Conservation (phyloP, 2,113 vertebrate genomes). For the Collichthys lucidus region DNA sequence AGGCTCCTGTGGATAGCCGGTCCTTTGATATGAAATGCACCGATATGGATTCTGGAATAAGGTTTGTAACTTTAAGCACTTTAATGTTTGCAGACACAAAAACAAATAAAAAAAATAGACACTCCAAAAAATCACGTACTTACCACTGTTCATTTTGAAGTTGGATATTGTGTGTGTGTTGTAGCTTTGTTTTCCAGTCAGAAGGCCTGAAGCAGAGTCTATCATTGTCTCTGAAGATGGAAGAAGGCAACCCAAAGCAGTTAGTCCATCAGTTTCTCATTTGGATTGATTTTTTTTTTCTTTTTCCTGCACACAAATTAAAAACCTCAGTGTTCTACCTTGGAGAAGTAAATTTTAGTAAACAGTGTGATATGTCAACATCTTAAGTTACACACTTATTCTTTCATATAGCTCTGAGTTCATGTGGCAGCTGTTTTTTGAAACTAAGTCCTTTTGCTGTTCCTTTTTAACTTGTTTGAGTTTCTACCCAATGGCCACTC, state of each 20-base stretch:
- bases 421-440: neutral
- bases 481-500: neutral
- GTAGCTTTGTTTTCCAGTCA: conserved; percentile 73
- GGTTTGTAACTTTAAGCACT: conserved; percentile 58
- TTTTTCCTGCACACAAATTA: neutral
- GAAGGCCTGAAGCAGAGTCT: conserved; percentile 55
- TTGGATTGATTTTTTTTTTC: neutral
- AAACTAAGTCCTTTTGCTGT: neutral
- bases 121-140: neutral
- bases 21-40: conserved; percentile 61
- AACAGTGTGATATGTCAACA: neutral
- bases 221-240: conserved; percentile 67
- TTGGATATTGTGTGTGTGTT: conserved; percentile 44
- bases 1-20: conserved; percentile 66
- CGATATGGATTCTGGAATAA: conserved; percentile 62
- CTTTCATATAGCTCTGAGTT: neutral
- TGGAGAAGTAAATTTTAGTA: no score
- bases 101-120: neutral
- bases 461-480: conserved; percentile 18
- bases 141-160: neutral
- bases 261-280: conserved; percentile 54
- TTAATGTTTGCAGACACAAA: neutral
- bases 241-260: conserved; percentile 40
- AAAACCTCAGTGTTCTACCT: neutral
- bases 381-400: no score